Conservation (phyloP, 2,113 vertebrate species). For the Ptychochromis oligacanthus region DNA sequence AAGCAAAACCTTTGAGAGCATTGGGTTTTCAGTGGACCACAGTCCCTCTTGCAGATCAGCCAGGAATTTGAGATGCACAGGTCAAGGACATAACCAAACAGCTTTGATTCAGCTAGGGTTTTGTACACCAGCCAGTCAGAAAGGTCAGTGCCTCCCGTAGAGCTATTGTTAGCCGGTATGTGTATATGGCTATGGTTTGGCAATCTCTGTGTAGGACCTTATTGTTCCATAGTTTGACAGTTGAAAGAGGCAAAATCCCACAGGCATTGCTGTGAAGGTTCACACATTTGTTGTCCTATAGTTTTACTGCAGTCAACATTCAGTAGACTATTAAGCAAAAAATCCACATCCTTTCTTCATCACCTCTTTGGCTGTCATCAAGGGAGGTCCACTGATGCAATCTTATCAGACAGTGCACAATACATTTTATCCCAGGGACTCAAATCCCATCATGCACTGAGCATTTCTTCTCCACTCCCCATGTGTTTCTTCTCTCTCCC, state of each 20-base stretch:
- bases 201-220: background rate
- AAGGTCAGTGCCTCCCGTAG: background rate
- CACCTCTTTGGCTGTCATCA: background rate
- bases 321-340: background rate
- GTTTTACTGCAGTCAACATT: background rate
- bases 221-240: background rate
- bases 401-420: background rate
- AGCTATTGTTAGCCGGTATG: background rate
- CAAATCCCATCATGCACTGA: too few relatives aligned
- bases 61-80: background rate
- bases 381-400: background rate
- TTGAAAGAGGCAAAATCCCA: background rate
- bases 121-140: fast-evolving
- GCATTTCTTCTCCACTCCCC: too few relatives aligned
- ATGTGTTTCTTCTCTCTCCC: too few relatives aligned
- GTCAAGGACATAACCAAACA: too few relatives aligned
- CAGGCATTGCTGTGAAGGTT: background rate
- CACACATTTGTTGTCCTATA: background rate
- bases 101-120: background rate
- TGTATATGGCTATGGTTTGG: background rate
- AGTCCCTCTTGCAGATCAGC: background rate
- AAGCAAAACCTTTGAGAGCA: constrained; percentile 5
- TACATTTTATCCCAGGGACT: too few relatives aligned
- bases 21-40: background rate
- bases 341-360: background rate